phyloP scores from a whole-genome alignment of 23 tunicate species.

The Halocynthia aurantium region DNA sequence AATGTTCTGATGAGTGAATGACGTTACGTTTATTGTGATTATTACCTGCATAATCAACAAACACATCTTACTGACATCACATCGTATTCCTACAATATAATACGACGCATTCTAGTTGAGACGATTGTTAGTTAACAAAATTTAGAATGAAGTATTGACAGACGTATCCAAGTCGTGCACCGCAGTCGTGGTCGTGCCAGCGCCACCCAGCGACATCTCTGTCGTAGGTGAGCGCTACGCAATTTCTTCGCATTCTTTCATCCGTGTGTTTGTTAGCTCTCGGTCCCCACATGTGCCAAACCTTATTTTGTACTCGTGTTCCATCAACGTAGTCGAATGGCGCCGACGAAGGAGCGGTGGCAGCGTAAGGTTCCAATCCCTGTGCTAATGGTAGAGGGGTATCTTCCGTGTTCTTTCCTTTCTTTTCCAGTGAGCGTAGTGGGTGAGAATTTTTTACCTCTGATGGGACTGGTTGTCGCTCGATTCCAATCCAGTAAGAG shows the following conservation, averaged over 20 bases:
- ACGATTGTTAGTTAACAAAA: not conserved
- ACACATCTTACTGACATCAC: too few relatives aligned
- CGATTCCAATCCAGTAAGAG: conserved; percentile 77
- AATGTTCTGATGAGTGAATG: too few relatives aligned
- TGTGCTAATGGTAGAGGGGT: conserved; percentile 3
- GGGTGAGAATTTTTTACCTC: not conserved
- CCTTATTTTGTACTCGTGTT: conserved; percentile 57
- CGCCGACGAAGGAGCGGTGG: conserved; percentile 24
- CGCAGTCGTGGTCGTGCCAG: conserved; percentile 58
- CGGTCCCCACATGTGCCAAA: conserved; percentile 69
- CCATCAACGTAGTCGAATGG: conserved; percentile 68
- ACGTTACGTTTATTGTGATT: too few relatives aligned
- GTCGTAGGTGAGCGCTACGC: conserved; percentile 56
- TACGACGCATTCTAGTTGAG: too few relatives aligned
- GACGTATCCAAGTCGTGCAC: conserved; percentile 35
- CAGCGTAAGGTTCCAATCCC: not conserved
- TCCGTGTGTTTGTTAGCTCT: conserved; percentile 1
- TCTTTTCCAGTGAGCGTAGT: not conserved
- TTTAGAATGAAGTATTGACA: conserved; percentile 52
- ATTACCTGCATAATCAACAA: too few relatives aligned
- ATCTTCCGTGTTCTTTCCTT: not conserved
- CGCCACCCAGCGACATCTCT: conserved; percentile 41
- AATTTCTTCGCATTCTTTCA: conserved; percentile 4
- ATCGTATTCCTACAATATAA: too few relatives aligned
- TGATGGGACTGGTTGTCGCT: conserved; percentile 22